Conservation (phyloP, 2,888 invertebrate genomes). For the Sericinus montela region DNA sequence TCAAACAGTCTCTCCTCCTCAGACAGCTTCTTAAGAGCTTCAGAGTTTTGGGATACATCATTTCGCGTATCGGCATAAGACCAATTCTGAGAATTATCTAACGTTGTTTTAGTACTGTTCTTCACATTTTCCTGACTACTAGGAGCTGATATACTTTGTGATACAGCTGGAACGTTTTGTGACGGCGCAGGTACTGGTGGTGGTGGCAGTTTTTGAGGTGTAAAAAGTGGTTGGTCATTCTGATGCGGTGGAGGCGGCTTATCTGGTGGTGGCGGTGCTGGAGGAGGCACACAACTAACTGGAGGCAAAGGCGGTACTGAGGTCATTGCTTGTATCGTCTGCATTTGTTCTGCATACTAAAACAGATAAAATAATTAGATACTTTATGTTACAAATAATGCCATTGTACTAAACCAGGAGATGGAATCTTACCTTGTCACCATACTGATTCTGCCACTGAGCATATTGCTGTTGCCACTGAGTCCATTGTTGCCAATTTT, state of each 20-base stretch:
- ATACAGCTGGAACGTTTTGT: background rate
- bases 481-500: conserved; percentile 86
- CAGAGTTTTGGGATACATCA: conserved; percentile 29
- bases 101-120: conserved; percentile 28
- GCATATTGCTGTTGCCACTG: conserved; percentile 89
- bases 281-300: conserved; percentile 32
- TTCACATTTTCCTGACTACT: conserved; percentile 27
- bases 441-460: conserved; percentile 87
- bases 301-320: conserved; percentile 44
- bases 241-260: conserved; percentile 62
- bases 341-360: conserved; percentile 68
- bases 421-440: conserved; percentile 79
- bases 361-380: conserved; percentile 24
- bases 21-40: conserved; percentile 62
- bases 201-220: conserved; percentile 30
- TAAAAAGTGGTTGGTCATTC: conserved; percentile 62
- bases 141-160: conserved; percentile 17
- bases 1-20: conserved; percentile 91
- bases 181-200: conserved; percentile 11
- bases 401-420: background rate
- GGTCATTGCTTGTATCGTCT: conserved; percentile 46
- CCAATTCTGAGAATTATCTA: conserved; percentile 51
- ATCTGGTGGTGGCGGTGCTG: conserved; percentile 43
- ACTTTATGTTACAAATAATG: background rate
- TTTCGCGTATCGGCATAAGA: conserved; percentile 35